Evolutionary conservation across 2,113 vertebrate genomes (phyloP).

Genomic region (Eptesicus fuscus): DNA sequence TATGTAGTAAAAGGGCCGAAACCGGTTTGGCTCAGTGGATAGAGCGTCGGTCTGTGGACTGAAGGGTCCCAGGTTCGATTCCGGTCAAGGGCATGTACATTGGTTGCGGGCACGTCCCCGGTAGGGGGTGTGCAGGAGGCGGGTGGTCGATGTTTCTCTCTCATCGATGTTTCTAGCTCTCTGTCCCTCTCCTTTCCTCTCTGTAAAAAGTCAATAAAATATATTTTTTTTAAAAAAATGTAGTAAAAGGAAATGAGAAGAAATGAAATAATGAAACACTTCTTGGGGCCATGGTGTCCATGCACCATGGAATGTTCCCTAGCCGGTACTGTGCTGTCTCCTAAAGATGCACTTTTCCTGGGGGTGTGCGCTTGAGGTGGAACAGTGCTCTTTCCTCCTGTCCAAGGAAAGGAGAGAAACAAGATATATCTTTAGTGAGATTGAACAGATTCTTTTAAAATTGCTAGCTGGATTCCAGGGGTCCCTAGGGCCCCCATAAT

Average conservation of each 20-base stretch:
- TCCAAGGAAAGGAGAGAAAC: neutral
- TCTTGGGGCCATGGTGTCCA: neutral
- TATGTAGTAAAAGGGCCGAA: neutral
- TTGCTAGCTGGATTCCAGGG: neutral
- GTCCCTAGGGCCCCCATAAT: neutral
- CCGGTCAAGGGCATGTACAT: too few relatives aligned
- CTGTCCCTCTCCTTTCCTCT: too few relatives aligned
- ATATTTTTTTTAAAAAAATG: too few relatives aligned
- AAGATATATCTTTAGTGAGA: neutral
- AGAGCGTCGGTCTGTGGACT: too few relatives aligned
- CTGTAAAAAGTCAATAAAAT: too few relatives aligned
- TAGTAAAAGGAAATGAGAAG: neutral
- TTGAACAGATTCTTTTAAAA: neutral
- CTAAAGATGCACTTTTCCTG: neutral
- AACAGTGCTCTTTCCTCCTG: neutral
- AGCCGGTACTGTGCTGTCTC: neutral
- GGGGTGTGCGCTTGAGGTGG: neutral
- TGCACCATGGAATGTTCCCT: neutral
- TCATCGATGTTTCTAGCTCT: too few relatives aligned
- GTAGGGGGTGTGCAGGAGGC: too few relatives aligned
- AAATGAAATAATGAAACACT: neutral
- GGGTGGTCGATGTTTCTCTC: too few relatives aligned
- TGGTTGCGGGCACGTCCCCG: too few relatives aligned
- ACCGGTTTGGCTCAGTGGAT: too few relatives aligned
- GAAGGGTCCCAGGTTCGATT: too few relatives aligned